Evolutionary conservation across 2,797 vertebrate species (phyloP).

Genomic region (Falco peregrinus): DNA sequence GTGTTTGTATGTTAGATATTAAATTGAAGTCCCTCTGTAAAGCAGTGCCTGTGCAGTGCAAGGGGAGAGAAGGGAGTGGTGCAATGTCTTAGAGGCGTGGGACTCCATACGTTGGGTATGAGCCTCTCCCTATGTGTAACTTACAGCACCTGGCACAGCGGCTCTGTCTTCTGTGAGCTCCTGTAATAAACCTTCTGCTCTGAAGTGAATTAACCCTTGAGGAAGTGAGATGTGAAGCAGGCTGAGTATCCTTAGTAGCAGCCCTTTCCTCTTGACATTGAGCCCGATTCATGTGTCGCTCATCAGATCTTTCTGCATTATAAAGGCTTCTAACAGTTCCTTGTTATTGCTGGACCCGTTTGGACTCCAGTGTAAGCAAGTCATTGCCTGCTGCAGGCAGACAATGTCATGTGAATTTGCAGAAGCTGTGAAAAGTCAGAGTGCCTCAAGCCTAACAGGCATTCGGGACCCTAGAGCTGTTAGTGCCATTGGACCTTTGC

Average conservation of each 20-base stretch:
- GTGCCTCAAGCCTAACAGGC: background rate
- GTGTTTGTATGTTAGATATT: background rate
- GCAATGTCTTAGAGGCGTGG: background rate
- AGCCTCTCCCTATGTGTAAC: background rate
- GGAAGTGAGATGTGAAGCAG: background rate
- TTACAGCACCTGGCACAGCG: background rate
- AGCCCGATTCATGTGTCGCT: background rate
- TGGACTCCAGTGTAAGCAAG: background rate
- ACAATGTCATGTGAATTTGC: background rate
- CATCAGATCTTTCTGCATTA: background rate
- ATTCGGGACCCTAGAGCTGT: background rate
- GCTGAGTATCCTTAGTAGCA: background rate
- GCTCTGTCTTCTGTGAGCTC: background rate
- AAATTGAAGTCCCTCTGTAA: background rate
- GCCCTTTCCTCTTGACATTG: accelerated
- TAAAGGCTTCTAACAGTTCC: background rate
- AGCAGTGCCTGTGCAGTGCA: background rate
- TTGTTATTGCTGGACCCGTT: accelerated
- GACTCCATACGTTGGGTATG: accelerated
- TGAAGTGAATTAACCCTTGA: background rate
- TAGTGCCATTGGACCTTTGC: background rate
- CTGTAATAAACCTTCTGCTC: background rate
- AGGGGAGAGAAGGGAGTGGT: background rate
- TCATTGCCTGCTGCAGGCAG: background rate
- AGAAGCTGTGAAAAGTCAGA: background rate